A percentile compares a stretch with the other conserved stretches of the same genome.
Conservation (phyloP, 2,797 vertebrate species). For the Dallia pectoralis region DNA sequence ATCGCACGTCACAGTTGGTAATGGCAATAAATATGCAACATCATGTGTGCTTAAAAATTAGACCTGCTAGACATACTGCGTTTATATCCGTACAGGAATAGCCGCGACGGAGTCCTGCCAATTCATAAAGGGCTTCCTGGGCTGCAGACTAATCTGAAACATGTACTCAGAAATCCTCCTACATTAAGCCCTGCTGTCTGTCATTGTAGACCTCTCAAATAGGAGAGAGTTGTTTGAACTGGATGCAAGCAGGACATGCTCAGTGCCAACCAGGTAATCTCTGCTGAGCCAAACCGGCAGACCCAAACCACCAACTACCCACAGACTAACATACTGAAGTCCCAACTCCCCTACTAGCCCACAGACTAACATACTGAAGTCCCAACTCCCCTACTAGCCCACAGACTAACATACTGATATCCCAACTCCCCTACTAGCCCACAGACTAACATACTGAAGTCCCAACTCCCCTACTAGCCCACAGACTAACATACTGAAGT, state of each 20-base stretch:
- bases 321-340: slow-evolving; percentile 13
- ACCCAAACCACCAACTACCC: no score
- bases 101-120: not conserved
- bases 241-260: slow-evolving; percentile 19
- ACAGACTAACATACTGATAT: no score
- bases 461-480: no score
- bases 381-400: no score
- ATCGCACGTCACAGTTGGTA: not conserved
- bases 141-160: slow-evolving; percentile 11
- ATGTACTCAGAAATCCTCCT: slow-evolving; percentile 10
- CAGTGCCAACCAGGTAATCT: slow-evolving; percentile 29
- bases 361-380: no score
- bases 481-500: no score
- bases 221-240: not conserved
- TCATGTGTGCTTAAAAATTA: not conserved
- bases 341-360: no score
- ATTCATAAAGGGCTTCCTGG: slow-evolving; percentile 10
- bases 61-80: not conserved
- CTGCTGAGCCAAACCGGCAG: slow-evolving; percentile 8
- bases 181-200: not conserved
- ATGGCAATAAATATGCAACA: not conserved
- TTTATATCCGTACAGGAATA: not conserved
- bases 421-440: no score
- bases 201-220: not conserved
- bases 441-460: no score